A percentile compares a stretch with the other conserved stretches of the same genome.
Conservation (phyloP, 2,113 vertebrate genomes). For the Sorex fumeus region DNA sequence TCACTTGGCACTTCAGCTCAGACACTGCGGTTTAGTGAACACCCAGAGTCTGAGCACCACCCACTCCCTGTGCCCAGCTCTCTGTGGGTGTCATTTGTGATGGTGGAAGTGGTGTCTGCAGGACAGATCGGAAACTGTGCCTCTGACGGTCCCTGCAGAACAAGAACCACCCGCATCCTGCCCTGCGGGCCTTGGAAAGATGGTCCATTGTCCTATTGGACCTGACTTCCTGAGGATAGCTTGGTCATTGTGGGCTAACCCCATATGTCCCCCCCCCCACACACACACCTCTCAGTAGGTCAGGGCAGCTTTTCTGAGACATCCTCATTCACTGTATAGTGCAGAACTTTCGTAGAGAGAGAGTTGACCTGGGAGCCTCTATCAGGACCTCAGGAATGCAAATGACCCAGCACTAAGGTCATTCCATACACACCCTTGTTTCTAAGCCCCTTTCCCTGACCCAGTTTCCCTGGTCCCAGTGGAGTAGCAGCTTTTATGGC, state of each 20-base stretch:
- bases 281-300: background rate
- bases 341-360: background rate
- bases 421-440: background rate
- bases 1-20: background rate
- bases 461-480: no score
- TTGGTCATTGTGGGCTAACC: background rate
- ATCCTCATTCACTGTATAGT: background rate
- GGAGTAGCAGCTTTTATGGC: background rate
- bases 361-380: background rate
- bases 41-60: background rate
- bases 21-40: constrained; percentile 17
- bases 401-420: background rate
- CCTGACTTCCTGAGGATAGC: background rate
- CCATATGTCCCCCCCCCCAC: no score
- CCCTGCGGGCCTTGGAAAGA: no score
- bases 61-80: background rate
- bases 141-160: background rate
- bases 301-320: background rate
- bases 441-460: background rate
- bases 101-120: background rate
- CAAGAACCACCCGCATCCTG: no score
- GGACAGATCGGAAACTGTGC: background rate
- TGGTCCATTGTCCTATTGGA: no score
- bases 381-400: background rate
- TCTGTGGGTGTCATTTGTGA: no score